Base-by-base conservation (phyloP, 2,888 invertebrate species). In the Chydorus sphaericus region DNA sequence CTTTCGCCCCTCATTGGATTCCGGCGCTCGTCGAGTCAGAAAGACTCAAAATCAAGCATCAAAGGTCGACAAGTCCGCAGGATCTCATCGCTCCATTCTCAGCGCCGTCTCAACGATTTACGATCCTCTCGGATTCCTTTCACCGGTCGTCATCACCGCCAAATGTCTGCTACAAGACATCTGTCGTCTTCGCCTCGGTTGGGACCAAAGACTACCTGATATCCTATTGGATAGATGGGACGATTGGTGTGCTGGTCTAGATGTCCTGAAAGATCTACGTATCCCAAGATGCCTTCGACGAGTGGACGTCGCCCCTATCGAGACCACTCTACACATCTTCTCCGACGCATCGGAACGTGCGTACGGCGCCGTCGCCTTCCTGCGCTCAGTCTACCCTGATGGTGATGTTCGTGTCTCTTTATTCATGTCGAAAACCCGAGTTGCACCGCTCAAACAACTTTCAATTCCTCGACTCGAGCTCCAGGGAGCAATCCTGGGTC, bases 121-220 rank as follows among this genome's bases (percentile, higher is more conserved):
- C 55, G 66, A 67, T 55, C 66, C 67, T 0, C 36, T 65, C 11
- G 67, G 66, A 52, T 60, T 66, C 44, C 20, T 65, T 2, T 51
- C 58, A 14, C 64, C 63, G 3, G 58, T 61, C 16, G 54, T 59
- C 3, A 55, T 67, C 0, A 56, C 60, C 14, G 62, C 60, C 1
- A 65, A 66, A 31, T 57, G 65, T 2, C 44, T 66, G 11, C 48
- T 65, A 6, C 65, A 66, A 57, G 54, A 63, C 20, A 54, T 64
- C 8, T 66, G 66, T 65, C 54, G 58, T 29, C n/a, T 38, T 8
- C 60, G 60, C 7, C 23, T 60, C 14, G 61, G 61, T 6, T 66
- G 65, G 64, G 64, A 65, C 55, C 62, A 64, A 7, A 55, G 57
- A 29, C 11, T 44, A 28, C 44, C 44, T 14, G 26, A 23, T 1